Conservation (phyloP, 2,113 vertebrate species). For the Cervus canadensis region DNA sequence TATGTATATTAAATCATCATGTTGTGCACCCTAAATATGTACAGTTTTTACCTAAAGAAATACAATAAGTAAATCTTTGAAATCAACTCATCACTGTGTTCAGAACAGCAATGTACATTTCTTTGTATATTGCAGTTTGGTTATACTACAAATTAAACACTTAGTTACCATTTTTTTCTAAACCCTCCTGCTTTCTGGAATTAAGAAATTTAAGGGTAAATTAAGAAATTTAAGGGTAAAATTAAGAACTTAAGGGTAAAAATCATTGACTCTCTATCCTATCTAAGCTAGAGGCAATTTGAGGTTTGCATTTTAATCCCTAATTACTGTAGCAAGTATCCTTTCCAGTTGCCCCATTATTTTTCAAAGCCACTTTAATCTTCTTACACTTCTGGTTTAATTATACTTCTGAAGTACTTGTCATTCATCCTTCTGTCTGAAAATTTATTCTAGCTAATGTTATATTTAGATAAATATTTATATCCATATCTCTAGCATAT, state of each 20-base stretch:
- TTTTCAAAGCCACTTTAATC: not conserved
- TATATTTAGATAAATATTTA: not conserved
- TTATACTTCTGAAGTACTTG: not conserved
- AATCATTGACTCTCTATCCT: not conserved
- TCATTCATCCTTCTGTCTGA: not conserved
- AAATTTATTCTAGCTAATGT: not conserved
- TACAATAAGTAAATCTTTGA: not conserved
- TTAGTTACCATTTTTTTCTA: not conserved
- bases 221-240: not conserved
- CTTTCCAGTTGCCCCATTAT: not conserved
- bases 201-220: not conserved
- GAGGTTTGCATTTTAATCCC: constrained; percentile 11
- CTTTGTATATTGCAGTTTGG: not conserved
- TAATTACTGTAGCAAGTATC: constrained; percentile 16
- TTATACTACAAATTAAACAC: not conserved
- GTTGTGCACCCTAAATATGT: not conserved
- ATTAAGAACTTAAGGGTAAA: not conserved
- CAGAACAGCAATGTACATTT: not conserved
- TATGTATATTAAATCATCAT: not conserved
- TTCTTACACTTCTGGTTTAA: not conserved
- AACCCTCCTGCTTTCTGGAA: not conserved
- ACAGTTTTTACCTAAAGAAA: not conserved
- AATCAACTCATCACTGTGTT: not conserved
- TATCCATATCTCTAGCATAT: not conserved
- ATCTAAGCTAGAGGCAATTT: not conserved